Conservation (phyloP, 2,888 invertebrate species). For the Spisula solida region DNA sequence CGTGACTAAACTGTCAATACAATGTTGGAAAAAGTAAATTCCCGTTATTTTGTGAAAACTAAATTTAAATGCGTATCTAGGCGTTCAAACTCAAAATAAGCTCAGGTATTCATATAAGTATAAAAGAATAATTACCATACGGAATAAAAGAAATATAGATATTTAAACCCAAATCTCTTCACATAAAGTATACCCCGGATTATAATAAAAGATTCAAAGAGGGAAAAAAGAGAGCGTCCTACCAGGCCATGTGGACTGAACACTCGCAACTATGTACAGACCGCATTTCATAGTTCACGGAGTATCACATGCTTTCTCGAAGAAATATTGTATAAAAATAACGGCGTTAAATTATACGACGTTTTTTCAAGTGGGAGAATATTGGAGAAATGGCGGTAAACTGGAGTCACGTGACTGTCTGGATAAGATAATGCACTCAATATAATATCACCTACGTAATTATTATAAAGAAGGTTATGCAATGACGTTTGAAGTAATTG, state of each 20-base stretch:
- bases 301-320: not conserved
- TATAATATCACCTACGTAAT: not conserved
- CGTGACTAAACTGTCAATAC: conserved; percentile 4
- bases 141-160: not conserved
- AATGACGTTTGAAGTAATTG: not conserved
- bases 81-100: conserved; percentile 45
- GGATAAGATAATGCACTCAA: conserved; percentile 3
- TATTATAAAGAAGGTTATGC: not conserved
- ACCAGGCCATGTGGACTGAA: not conserved
- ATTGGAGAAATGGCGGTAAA: conserved; percentile 12
- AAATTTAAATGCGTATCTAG: conserved; percentile 65
- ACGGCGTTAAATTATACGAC: not conserved
- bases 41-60: conserved; percentile 59
- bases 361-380: not conserved
- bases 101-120: conserved; percentile 15
- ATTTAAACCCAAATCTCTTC: not conserved
- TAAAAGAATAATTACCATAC: conserved; percentile 9
- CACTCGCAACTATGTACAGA: not conserved
- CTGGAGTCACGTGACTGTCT: not conserved
- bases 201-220: not conserved
- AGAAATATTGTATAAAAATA: conserved; percentile 13
- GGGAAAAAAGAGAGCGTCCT: not conserved
- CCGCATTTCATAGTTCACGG: not conserved
- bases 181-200: not conserved
- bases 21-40: not conserved